A percentile compares a stretch with the other conserved stretches of the same genome.
Conservation (phyloP, 2,888 invertebrate species). For the Hypercompe scribonia region DNA sequence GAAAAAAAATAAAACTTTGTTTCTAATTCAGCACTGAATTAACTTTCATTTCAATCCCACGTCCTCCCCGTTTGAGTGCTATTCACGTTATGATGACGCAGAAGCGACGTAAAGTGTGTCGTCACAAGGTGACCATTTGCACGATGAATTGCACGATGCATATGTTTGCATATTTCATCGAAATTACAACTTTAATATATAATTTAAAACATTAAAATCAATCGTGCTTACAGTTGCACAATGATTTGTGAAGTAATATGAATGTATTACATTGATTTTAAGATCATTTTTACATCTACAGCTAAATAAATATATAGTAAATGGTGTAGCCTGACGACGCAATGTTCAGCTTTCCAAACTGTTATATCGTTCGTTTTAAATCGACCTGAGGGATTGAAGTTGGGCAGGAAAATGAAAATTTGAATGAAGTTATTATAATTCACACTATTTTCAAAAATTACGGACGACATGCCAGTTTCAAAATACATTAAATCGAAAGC, state of each 20-base stretch:
- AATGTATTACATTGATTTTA: not conserved
- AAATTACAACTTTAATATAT: not conserved
- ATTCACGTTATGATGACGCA: slow-evolving; percentile 83
- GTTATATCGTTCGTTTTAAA: not conserved
- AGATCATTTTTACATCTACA: not conserved
- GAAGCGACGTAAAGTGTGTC: slow-evolving; percentile 73
- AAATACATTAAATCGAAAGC: no score
- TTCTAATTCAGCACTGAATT: slow-evolving; percentile 69
- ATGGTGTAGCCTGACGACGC: slow-evolving; percentile 20
- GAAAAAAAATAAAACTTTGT: slow-evolving; percentile 73
- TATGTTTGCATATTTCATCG: slow-evolving; percentile 32
- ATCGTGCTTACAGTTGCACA: slow-evolving; percentile 25
- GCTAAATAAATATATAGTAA: not conserved
- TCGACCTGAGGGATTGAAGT: no score
- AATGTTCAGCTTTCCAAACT: slow-evolving; percentile 22
- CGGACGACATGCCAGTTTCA: no score
- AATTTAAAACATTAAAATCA: not conserved
- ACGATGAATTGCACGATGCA: slow-evolving; percentile 62
- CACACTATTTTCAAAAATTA: no score
- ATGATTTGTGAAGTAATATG: not conserved
- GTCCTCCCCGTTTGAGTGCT: slow-evolving; percentile 81
- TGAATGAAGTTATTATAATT: no score
- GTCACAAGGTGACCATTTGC: slow-evolving; percentile 67
- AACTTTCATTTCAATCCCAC: slow-evolving; percentile 74
- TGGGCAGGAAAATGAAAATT: no score